Evolutionary conservation across 2,888 invertebrate species (phyloP).

Genomic region (Poecilobothrus nobilitatus): DNA sequence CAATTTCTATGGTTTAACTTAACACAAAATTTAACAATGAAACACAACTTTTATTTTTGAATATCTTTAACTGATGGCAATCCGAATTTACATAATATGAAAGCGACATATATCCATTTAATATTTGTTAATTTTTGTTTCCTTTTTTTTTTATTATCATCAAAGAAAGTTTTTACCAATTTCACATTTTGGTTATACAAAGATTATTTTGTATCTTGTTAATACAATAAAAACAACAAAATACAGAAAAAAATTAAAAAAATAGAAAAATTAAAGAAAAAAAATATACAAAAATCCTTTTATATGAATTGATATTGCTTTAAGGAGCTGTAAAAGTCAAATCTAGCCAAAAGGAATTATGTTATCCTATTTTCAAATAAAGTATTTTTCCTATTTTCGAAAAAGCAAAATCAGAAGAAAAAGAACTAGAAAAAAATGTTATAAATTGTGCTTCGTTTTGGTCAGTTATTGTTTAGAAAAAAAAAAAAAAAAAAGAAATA

Average conservation of each 20-base stretch:
- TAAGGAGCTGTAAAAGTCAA: slow-evolving; percentile 1
- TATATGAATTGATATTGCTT: slow-evolving; percentile 3
- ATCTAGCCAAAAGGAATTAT: neutral
- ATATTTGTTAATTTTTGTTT: too few relatives aligned
- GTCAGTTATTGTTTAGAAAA: neutral
- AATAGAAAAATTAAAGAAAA: neutral
- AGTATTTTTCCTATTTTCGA: neutral
- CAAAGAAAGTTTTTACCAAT: too few relatives aligned
- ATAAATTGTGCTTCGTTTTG: neutral
- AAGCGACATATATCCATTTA: too few relatives aligned
- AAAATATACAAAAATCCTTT: neutral
- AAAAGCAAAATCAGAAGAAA: neutral
- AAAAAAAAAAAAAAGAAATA: neutral
- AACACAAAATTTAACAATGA: too few relatives aligned
- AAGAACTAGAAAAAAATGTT: neutral
- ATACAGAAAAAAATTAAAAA: neutral
- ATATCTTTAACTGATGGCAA: too few relatives aligned
- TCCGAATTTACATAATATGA: too few relatives aligned
- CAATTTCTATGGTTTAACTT: too few relatives aligned
- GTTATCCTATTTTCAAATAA: neutral
- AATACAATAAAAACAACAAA: neutral
- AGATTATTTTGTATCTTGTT: too few relatives aligned
- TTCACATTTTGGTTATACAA: too few relatives aligned
- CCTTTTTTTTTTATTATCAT: too few relatives aligned
- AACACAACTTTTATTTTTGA: too few relatives aligned